Evolutionary conservation across 2,888 invertebrate species (phyloP).

Genomic region (Sinotaia quadrata): DNA sequence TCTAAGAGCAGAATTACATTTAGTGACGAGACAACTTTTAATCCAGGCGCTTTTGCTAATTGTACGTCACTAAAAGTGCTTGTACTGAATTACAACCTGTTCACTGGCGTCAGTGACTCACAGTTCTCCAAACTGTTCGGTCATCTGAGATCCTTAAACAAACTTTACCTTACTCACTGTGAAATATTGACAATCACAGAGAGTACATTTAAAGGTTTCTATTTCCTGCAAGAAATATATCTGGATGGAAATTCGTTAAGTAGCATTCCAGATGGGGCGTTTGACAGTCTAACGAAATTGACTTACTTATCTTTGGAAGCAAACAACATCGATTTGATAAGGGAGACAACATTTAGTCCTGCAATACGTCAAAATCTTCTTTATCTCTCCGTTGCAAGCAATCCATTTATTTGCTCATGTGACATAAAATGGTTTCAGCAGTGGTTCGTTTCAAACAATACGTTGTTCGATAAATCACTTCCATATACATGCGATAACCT

Average conservation of each 20-base stretch:
- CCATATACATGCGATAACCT: neutral
- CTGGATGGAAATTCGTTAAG: neutral
- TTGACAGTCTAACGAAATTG: constrained; percentile 9
- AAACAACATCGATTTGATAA: neutral
- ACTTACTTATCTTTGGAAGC: neutral
- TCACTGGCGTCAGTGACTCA: neutral
- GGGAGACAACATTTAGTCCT: neutral
- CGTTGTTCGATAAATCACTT: neutral
- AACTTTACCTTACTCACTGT: constrained; percentile 12
- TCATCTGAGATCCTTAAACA: constrained; percentile 12
- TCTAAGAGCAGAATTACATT: too few species aligned
- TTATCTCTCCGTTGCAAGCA: neutral
- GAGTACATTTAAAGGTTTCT: neutral
- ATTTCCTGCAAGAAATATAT: neutral
- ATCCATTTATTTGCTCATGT: neutral
- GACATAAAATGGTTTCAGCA: constrained; percentile 5
- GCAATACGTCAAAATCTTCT: neutral
- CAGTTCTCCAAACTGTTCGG: constrained; percentile 11
- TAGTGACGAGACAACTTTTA: neutral
- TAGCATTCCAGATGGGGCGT: neutral
- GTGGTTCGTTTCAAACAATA: neutral
- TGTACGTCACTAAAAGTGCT: neutral
- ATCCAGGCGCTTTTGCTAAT: constrained; percentile 5
- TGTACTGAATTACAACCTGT: constrained; percentile 13
- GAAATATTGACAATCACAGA: neutral